Evolutionary conservation across 2,797 vertebrate species (phyloP).

Genomic region (Miichthys miiuy): DNA sequence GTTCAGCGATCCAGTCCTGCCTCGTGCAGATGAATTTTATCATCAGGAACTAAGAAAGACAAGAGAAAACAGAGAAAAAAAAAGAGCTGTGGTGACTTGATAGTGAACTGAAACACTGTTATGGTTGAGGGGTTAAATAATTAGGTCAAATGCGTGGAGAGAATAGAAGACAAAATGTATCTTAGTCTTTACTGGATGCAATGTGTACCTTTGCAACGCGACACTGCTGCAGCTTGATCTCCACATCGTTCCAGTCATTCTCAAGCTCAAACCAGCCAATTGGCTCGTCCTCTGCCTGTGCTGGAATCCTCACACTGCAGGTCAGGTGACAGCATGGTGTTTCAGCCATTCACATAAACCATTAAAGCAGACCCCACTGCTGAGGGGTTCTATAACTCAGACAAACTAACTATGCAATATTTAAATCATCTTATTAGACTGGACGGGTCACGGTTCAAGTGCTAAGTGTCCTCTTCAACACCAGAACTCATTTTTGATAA

Average conservation of each 20-base stretch:
- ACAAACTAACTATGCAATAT: background rate
- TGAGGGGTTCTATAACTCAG: slow-evolving; percentile 1
- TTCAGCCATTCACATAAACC: slow-evolving; percentile 32
- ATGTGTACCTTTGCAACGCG: slow-evolving; percentile 89
- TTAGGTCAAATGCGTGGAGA: background rate
- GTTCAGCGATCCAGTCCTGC: slow-evolving; percentile 91
- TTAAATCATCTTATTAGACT: background rate
- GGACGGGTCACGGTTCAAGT: background rate
- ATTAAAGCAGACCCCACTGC: background rate
- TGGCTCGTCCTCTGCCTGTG: slow-evolving; percentile 91
- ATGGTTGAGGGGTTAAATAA: background rate
- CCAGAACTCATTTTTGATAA: background rate
- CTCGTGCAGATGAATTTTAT: slow-evolving; percentile 96
- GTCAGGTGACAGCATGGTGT: slow-evolving; percentile 54
- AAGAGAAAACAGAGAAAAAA: slow-evolving; percentile 11
- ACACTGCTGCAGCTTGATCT: slow-evolving; percentile 94
- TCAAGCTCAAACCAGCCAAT: slow-evolving; percentile 98
- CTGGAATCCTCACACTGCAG: slow-evolving; percentile 72
- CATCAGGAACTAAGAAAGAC: slow-evolving; percentile 92
- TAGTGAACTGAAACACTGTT: background rate
- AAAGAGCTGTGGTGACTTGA: background rate
- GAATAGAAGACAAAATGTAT: background rate
- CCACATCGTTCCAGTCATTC: slow-evolving; percentile 97
- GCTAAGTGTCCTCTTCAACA: background rate
- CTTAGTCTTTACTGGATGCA: background rate